Percentiles rank a stretch among this genome's conserved stretches.
Conservation (phyloP, 2,888 invertebrate species). For the Hermaeophaga mercurialis region DNA sequence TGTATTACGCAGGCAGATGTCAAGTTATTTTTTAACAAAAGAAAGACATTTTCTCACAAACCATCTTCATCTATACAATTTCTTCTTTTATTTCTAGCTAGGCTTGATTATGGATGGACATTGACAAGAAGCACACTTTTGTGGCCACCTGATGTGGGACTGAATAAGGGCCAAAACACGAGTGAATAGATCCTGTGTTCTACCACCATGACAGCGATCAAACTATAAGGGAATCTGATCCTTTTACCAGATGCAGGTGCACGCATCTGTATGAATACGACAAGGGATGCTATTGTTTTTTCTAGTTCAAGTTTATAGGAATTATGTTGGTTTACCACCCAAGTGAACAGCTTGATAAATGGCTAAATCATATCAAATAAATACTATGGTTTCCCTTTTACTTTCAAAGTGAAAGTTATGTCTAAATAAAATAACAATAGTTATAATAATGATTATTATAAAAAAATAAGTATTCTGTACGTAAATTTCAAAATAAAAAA, state of each 20-base stretch:
- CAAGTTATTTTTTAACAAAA: no score
- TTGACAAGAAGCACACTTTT: constrained; percentile 1
- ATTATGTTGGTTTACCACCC: background rate
- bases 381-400: no score
- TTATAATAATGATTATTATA: no score
- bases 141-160: background rate
- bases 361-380: no score
- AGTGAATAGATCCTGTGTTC: background rate
- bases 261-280: background rate
- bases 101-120: background rate
- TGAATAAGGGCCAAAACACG: background rate
- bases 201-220: background rate
- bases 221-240: background rate
- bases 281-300: background rate
- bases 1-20: no score
- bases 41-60: no score
- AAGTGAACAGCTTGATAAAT: background rate
- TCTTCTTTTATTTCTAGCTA: no score
- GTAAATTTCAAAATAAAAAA: no score
- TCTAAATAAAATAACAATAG: no score
- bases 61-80: no score
- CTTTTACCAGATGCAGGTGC: background rate
- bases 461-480: no score
- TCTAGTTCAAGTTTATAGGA: background rate
- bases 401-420: no score